phyloP scores from a whole-genome alignment of 2,113 vertebrate genomes.

The Sardina pilchardus region DNA sequence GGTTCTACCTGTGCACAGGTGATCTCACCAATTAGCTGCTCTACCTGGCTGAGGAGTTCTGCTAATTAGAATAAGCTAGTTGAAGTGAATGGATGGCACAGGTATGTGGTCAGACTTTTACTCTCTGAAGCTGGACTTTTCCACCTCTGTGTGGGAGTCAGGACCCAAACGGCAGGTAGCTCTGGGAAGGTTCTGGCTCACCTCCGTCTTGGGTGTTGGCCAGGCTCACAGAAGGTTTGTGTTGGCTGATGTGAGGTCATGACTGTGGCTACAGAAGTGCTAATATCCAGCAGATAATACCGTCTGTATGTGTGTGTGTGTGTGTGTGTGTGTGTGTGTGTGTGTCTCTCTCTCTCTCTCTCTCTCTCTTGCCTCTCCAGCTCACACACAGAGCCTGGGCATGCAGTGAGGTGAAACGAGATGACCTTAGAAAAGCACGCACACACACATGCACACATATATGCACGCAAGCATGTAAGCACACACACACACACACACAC shows the following conservation, averaged over 20 bases:
- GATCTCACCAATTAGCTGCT: too few relatives aligned
- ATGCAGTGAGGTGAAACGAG: not conserved
- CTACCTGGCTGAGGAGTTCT: too few relatives aligned
- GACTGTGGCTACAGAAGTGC: not conserved
- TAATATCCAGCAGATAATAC: slow-evolving; percentile 17
- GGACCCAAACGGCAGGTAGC: not conserved
- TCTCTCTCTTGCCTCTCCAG: slow-evolving; percentile 35
- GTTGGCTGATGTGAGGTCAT: not conserved
- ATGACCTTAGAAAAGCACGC: not conserved
- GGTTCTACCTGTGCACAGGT: too few relatives aligned
- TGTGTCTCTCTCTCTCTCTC: too few relatives aligned
- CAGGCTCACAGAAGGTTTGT: not conserved
- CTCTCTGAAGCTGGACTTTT: too few relatives aligned
- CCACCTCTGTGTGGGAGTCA: too few relatives aligned
- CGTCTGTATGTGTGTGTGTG: slow-evolving; percentile 56
- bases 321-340: too few relatives aligned
- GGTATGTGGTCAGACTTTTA: too few relatives aligned
- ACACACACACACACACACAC: slow-evolving; percentile 14
- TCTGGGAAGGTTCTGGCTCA: not conserved
- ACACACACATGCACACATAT: not conserved
- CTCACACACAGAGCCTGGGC: not conserved
- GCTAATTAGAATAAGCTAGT: too few relatives aligned
- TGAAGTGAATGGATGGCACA: too few relatives aligned
- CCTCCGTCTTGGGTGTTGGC: not conserved
- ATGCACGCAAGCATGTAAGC: too few relatives aligned